Percentiles rank a stretch among this genome's conserved stretches.
These are phyloP conservation scores for human DNA, from an alignment of 2,113 vertebrate genomes.

Conservation along the genomic window GRCh38 chr7:103751501-103752000, in stretches of 20 bases:
- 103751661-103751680: constrained; percentile 50
- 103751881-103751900: not conserved
- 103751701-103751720: constrained; percentile 30
- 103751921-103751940: constrained; percentile 23
- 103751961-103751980: constrained; percentile 44
- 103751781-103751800: constrained; percentile 69
- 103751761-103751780: constrained; percentile 68
- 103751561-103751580: constrained; percentile 72
- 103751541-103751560: constrained; percentile 4
- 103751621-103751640: constrained; percentile 17
- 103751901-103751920: not conserved
- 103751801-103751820: constrained; percentile 78
- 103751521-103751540: not conserved
- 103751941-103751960: not conserved
- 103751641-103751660: not conserved
- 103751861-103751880: not conserved
- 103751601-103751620: constrained; percentile 48
- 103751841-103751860: constrained; percentile 62
- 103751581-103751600: not conserved
- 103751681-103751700: constrained; percentile 59
- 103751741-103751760: constrained; percentile 63
- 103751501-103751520: not conserved
- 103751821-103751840: constrained; percentile 73
- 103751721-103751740: constrained; percentile 58
- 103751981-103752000: constrained; percentile 18